Base-by-base conservation (phyloP, 1,140 invertebrate genomes). In the Prorops nasuta region DNA sequence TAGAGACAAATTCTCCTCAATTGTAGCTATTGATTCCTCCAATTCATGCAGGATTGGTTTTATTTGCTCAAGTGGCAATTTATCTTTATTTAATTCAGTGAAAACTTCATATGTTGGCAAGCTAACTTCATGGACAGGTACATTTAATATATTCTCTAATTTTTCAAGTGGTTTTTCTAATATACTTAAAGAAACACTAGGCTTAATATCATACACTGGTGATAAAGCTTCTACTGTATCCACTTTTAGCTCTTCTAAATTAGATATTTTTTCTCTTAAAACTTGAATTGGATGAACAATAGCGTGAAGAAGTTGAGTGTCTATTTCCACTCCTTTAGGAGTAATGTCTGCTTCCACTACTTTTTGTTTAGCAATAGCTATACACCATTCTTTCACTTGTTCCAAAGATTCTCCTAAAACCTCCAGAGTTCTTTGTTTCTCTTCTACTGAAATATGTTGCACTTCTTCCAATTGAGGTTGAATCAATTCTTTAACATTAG, bases 151-250 rank as follows among this genome's bases (percentile, higher is more conserved):
- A 3, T 38, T n/a, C 12, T 59, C 20, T n/a, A 60, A 18, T 14
- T 51, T 45, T 32, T 59, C 15, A 9, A 60, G 20, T 12, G 56
- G 58, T n/a, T 59, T 22, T 8, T 55, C 17, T 1, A 60, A 28
- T 14, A 15, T 17, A 7, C 21, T 44, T 14, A 60, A 16, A 9
- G 12, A 14, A 3, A 40, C 6, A 8, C 53, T 32, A 20, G 47
- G 37, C 19, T 34, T 39, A 9, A 15, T 36, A 0, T 43, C 31
- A 2, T 15, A 6, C 24, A 28, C 24, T 28, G 4, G 4, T 10
- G 24, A 28, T n/a, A n/a, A n/a, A n/a, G n/a, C n/a, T 28, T 28
- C 10, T 10, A 28, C 4, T 28, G 4, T 10, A 10, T 4, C 24
- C 24, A 28, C 10, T 28, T 28, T 28, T 6, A 6, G 24, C 10